Base-by-base conservation (phyloP, 2,888 invertebrate species). In the Eledona agricola region DNA sequence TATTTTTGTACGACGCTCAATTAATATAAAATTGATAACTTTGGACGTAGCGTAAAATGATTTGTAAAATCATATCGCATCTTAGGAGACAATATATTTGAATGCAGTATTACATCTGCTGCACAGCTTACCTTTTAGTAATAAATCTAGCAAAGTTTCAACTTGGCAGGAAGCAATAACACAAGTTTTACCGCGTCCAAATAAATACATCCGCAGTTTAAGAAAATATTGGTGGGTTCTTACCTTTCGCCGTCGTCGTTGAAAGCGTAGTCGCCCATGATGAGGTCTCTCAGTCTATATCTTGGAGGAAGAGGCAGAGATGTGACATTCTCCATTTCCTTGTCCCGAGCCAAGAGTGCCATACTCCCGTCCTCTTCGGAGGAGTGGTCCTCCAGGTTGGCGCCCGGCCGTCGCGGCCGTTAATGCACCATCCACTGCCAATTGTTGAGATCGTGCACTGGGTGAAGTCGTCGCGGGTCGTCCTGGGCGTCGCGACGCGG, bases 211-310 rank as follows among this genome's bases (percentile, higher is more conserved):
- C n/a, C n/a, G n/a, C n/a, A n/a, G n/a, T n/a, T n/a, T n/a, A n/a
- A 9, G 4, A 16, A 10, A 37, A 1, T 23, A 6, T 13, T 23
- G 23, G 13, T 13, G 11, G 2, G 6, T 16, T 7, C 22, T 80
- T 74, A 89, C 90, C 89, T 86, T 81, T 89, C 88, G 28, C 88
- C 88, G 66, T 88, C 87, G 70, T 89, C 89, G 70, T 84, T 86
- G 75, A 87, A 86, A 7, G 86, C 85, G 72, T 86, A 87, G 75
- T 90, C 90, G 29, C 89, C 89, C 65, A 88, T 79, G 65, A 90
- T 83, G 62, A 90, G 81, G 76, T 90, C 89, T 58, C 89, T 79
- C 67, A 90, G 83, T 42, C 89, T 81, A 78, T 89, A 90, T 58
- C 89, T 78, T 28, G 88, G 87, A 15, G 88, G 85, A 50, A 84